Percentiles rank a stretch among this genome's conserved stretches.
These are phyloP conservation scores for Chaenodraco wilsoni DNA, from an alignment of 2,797 vertebrate species.

Conservation along the genomic window DNA sequence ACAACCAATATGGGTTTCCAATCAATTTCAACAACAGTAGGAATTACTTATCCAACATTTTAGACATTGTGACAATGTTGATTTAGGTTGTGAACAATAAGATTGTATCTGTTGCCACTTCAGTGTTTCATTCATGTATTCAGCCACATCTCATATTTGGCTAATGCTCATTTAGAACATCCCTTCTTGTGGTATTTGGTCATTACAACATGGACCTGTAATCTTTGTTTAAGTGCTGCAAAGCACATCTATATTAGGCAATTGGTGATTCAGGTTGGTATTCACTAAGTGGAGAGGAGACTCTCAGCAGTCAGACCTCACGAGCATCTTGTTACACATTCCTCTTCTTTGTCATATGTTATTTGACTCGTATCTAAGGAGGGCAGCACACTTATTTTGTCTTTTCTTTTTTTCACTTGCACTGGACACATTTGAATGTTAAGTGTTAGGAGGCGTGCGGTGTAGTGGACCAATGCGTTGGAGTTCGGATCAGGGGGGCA, in stretches of 20 bases:
- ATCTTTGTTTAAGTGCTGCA: background rate
- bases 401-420: background rate
- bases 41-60: background rate
- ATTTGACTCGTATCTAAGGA: constrained; percentile 33
- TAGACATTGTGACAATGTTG: background rate
- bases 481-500: too few relatives aligned
- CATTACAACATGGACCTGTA: background rate
- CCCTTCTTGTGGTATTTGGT: background rate
- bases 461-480: too few relatives aligned
- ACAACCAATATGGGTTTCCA: background rate
- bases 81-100: background rate
- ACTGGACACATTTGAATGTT: background rate
- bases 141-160: too few relatives aligned
- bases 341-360: constrained; percentile 32
- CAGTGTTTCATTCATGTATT: background rate
- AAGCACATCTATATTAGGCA: background rate
- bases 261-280: constrained; percentile 25
- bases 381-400: background rate
- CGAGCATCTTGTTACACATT: constrained; percentile 34
- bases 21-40: background rate
- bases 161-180: background rate
- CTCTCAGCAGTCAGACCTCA: constrained; percentile 32
- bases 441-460: background rate
- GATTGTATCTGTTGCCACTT: background rate
- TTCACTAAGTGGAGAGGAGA: constrained; percentile 9